A percentile compares a stretch with the other conserved stretches of the same genome.
Conservation (phyloP, 2,888 invertebrate genomes). For the Chaetoderma sp. region DNA sequence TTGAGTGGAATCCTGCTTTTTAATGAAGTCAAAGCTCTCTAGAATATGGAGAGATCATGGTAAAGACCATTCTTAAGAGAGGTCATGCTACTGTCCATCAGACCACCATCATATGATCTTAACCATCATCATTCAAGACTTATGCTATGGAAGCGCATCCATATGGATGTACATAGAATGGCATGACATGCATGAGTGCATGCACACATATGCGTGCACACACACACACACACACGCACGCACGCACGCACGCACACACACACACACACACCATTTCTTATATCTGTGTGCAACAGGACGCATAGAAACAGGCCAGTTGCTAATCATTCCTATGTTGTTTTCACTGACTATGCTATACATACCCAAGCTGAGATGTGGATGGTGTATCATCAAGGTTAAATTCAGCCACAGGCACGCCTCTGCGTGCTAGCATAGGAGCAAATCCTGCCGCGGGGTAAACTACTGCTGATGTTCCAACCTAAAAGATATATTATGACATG, state of each 20-base stretch:
- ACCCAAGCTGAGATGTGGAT: slow-evolving; percentile 73
- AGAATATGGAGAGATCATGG: too few relatives aligned
- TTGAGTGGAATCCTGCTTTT: too few relatives aligned
- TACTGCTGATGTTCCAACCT: slow-evolving; percentile 85
- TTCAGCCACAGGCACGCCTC: slow-evolving; percentile 82
- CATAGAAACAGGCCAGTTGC: background rate
- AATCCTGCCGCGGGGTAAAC: slow-evolving; percentile 91
- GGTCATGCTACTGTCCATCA: too few relatives aligned
- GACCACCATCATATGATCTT: too few relatives aligned
- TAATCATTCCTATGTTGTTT: background rate
- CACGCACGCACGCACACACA: background rate
- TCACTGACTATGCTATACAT: slow-evolving; percentile 39
- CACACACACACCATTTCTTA: background rate
- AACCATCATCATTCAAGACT: too few relatives aligned
- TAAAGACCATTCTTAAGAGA: too few relatives aligned
- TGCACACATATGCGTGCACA: too few relatives aligned
- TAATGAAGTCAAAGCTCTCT: too few relatives aligned
- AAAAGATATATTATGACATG: slow-evolving; percentile 6
- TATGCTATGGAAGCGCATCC: too few relatives aligned
- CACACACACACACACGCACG: background rate
- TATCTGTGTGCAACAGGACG: background rate
- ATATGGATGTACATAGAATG: too few relatives aligned
- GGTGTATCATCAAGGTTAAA: slow-evolving; percentile 77
- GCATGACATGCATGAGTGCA: too few relatives aligned
- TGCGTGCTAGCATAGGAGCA: slow-evolving; percentile 80